Evolutionary conservation across 2,113 vertebrate species (phyloP), one percentile per base, ranked within the genome.

Genomic region (Brachypodius melanocephalos): DNA sequence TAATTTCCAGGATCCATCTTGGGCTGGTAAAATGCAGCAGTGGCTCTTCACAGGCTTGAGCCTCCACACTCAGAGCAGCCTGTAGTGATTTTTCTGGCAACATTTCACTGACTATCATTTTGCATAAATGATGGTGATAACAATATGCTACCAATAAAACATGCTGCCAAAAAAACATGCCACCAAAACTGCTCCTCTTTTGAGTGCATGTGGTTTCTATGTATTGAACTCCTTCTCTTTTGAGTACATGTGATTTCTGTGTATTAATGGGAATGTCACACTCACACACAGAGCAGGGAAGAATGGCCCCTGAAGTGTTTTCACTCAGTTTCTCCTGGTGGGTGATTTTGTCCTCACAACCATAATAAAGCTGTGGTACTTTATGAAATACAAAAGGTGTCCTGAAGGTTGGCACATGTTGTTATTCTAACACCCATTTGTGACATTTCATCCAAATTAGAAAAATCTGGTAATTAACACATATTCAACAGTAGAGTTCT

Each of bases 221-320:
- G 54, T 61, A 67, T 91, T 92, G 38, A 38, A 38, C 10, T 38
- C 8, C 38, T 38, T 10, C 38, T 38, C 38, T 38, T 38, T 38
- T 31, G 36, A 59, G 52, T 8, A 20, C 25, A 38, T 2, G 0
- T 40, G 17, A 81, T 89, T 94, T 52, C 63, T 83, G 1, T 34
- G 52, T 62, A 66, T 87, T 93, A 77, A 76, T n/a, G 26, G 48
- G 48, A 93, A 85, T 29, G 36, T 85, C 58, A 78, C 69, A 62
- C 58, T 36, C 36, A 63, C 34, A 68, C 21, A 76, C 10, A 49
- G 6, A 46, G 40, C 12, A 22, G n/a, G 40, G 58, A 57, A 90
- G 72, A 90, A 71, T 19, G 54, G 75, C 32, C 82, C 89, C 62
- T 93, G 83, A 94, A 90, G 76, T 73, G 69, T 73, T 97, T 75